A percentile compares a stretch with the other conserved stretches of the same genome.
Evolutionary conservation across 1,140 invertebrate genomes (phyloP).

Genomic region (Sipha flava): DNA sequence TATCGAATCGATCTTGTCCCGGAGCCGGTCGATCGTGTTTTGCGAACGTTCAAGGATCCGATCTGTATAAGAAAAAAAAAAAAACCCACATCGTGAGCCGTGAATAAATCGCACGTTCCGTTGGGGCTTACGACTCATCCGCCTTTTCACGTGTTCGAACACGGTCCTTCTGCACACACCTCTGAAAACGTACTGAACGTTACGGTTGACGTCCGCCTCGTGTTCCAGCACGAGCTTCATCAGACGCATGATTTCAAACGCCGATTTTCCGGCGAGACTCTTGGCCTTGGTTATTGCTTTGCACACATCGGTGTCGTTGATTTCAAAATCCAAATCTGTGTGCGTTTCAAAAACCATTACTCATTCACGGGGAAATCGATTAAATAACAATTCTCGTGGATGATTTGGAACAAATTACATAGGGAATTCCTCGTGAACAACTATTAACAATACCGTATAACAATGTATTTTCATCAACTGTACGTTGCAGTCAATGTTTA

Average conservation of each 20-base stretch:
- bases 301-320: not conserved
- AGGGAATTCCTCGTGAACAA: no score
- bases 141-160: not conserved
- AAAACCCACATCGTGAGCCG: not conserved
- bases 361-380: not conserved
- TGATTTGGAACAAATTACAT: no score
- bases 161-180: not conserved
- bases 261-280: not conserved
- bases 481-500: no score
- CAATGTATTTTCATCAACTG: no score
- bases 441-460: no score
- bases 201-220: not conserved
- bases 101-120: not conserved
- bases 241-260: not conserved
- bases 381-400: not conserved
- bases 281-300: not conserved
- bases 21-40: not conserved
- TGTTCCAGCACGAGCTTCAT: not conserved
- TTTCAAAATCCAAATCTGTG: not conserved
- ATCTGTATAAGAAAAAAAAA: not conserved
- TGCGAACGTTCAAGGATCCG: not conserved
- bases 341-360: not conserved
- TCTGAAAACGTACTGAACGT: not conserved
- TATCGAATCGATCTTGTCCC: not conserved
- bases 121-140: not conserved